Evolutionary conservation across 1,140 invertebrate species (phyloP), one percentile per base, ranked within the genome.

Genomic region (Agrypnia vestita): DNA sequence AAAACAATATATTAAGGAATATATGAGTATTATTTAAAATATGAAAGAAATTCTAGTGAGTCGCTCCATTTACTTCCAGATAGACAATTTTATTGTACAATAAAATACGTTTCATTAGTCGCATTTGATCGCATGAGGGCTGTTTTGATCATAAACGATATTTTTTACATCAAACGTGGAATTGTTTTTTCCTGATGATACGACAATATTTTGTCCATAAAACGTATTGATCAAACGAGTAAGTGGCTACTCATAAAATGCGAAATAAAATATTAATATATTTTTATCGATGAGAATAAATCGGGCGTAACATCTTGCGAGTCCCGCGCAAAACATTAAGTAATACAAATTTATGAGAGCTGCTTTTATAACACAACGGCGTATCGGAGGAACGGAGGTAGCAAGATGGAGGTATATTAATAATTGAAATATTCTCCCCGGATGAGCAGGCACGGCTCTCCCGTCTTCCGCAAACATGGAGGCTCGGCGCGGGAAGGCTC

Each of bases 341-440:
- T 35, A 73, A 73, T 73, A 73, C 69, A 73, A 51, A 73, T 73
- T 73, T 73, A 73, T 73, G 69, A 43, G 69, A 55, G 17, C 47
- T 73, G 17, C 69, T 73, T 25, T 69, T 49, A 47, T 13, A 46
- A 21, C 44, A 47, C 62, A 47, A 51, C 49, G n/a, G 49, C 49
- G 35, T n/a, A n/a, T 17, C 21, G 53, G 44, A 61, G 73, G 17
- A 61, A 75, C 13, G 43, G 10, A 75, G 15, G 55, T n/a, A 67
- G 10, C 3, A 75, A 13, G 44, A 25, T 61, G 43, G 59, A 75
- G 56, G 73, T 61, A 75, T 61, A 75, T 75, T 75, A 75, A 46
- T 75, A 75, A 75, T 61, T 75, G 76, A 78, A 78, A 69, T 78
- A 78, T 69, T 71, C 47, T 69, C 59, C 76, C 8, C 47, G 62